Evolutionary conservation across 1,140 invertebrate genomes (phyloP).

Genomic region (Pinna nobilis): DNA sequence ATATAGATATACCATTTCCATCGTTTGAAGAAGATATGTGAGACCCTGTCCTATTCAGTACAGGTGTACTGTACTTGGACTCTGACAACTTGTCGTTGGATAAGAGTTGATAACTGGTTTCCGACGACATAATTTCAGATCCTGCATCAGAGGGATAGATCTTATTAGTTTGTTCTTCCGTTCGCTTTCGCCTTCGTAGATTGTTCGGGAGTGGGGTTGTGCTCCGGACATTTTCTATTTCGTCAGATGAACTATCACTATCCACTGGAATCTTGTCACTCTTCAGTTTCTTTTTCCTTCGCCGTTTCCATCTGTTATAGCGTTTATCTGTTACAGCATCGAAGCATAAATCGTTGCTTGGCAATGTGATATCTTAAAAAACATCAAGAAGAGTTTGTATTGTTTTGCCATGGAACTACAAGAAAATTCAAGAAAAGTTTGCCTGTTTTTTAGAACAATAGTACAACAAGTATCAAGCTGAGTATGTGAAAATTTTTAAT

Average conservation of each 20-base stretch:
- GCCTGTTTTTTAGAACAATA: too few relatives aligned
- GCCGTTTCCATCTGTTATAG: constrained; percentile 54
- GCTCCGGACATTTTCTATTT: not conserved
- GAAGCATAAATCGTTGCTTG: constrained; percentile 35
- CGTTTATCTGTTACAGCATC: constrained; percentile 47
- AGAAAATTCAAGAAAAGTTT: too few relatives aligned
- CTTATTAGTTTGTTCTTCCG: not conserved
- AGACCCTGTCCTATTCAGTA: not conserved
- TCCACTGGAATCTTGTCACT: not conserved
- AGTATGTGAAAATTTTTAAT: too few relatives aligned
- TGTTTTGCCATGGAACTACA: too few relatives aligned
- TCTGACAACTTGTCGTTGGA: not conserved
- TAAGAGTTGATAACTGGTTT: not conserved
- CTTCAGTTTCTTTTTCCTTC: constrained; percentile 21
- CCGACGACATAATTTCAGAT: constrained; percentile 21
- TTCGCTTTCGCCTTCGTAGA: constrained; percentile 38
- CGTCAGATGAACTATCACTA: not conserved
- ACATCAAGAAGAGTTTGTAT: too few relatives aligned
- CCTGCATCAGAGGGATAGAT: constrained; percentile 23
- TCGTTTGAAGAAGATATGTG: not conserved
- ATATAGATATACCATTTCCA: not conserved
- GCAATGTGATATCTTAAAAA: not conserved
- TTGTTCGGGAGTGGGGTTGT: not conserved
- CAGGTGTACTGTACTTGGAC: not conserved
- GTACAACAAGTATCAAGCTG: too few relatives aligned